Percentiles rank a stretch among this genome's conserved stretches.
phyloP scores from a whole-genome alignment of 2,888 invertebrate genomes.

The Caenorhabditis drosophilae region DNA sequence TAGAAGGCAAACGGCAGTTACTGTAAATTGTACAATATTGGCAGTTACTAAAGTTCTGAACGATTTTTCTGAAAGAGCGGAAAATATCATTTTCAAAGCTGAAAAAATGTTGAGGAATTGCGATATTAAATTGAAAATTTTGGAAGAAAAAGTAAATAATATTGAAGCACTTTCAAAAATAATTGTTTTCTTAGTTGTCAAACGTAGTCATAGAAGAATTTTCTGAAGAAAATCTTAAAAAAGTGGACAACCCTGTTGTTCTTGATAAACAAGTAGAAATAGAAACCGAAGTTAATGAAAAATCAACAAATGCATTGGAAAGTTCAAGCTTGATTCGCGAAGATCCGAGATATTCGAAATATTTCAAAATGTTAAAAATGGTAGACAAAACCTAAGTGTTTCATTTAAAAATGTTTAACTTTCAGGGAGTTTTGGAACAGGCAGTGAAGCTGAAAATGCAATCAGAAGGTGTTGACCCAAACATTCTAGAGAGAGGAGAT shows the following conservation, averaged over 20 bases:
- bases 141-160: slow-evolving; percentile 20
- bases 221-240: not conserved
- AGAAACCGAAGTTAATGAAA: not conserved
- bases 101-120: slow-evolving; percentile 33
- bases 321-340: slow-evolving; percentile 29
- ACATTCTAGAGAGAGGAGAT: slow-evolving; percentile 15
- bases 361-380: slow-evolving; percentile 64
- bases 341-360: slow-evolving; percentile 55
- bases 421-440: slow-evolving; percentile 59
- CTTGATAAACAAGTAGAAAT: not conserved
- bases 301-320: not conserved
- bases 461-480: slow-evolving; percentile 56
- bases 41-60: slow-evolving; percentile 36
- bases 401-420: not conserved
- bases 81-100: slow-evolving; percentile 16
- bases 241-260: not conserved
- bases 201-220: not conserved
- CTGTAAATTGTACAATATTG: slow-evolving; percentile 43
- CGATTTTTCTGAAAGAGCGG: slow-evolving; percentile 26
- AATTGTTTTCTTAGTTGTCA: slow-evolving; percentile 7
- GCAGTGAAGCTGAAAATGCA: slow-evolving; percentile 61
- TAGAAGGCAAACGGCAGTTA: slow-evolving; percentile 39
- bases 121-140: slow-evolving; percentile 29
- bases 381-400: slow-evolving; percentile 14
- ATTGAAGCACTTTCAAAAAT: too few relatives aligned